Conservation (phyloP, 2,113 vertebrate species). For the Erythrocercus mccallii region DNA sequence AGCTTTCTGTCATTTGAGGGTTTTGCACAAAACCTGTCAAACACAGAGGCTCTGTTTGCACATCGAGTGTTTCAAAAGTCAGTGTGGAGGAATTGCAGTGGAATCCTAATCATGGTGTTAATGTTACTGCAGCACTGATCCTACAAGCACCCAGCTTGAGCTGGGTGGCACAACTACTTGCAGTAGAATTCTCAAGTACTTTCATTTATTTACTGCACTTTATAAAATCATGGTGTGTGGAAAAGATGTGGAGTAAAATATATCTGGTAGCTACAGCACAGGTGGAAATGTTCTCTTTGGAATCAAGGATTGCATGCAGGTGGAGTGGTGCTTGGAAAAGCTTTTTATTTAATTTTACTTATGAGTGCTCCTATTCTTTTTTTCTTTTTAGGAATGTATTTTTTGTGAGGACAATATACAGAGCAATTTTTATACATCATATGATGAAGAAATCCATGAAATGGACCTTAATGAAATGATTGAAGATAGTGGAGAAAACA, state of each 20-base stretch:
- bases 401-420: conserved; percentile 81
- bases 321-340: background rate
- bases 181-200: background rate
- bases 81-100: background rate
- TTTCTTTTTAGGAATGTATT: conserved; percentile 79
- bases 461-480: conserved; percentile 78
- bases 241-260: background rate
- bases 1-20: background rate
- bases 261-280: background rate
- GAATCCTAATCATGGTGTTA: background rate
- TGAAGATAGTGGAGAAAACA: conserved; percentile 66
- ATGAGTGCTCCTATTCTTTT: background rate
- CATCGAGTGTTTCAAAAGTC: background rate
- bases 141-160: background rate
- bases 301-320: fast-evolving
- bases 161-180: background rate
- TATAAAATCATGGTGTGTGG: background rate
- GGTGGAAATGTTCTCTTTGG: background rate
- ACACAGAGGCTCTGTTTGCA: background rate
- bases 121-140: background rate
- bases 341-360: background rate
- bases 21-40: background rate
- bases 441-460: conserved; percentile 76
- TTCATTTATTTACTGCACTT: background rate
- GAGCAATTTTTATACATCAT: conserved; percentile 18